These are phyloP conservation scores for Zaprionus nigranus DNA, from an alignment of 1,140 invertebrate genomes.

Conservation along the genomic window DNA sequence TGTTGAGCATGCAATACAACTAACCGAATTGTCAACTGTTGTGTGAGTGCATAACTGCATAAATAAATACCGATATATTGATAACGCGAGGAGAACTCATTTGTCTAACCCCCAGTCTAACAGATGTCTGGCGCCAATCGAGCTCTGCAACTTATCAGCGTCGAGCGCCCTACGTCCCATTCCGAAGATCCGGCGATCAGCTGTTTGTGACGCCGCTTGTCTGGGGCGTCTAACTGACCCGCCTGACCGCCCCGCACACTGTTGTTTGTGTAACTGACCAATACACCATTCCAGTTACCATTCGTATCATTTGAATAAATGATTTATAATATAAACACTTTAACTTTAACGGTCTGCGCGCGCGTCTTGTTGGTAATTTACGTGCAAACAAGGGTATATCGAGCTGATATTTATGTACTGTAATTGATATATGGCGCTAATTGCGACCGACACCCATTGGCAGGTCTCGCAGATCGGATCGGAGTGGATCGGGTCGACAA, in stretches of 20 bases:
- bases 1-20: background rate
- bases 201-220: conserved; percentile 40
- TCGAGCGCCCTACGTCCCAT: background rate
- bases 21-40: background rate
- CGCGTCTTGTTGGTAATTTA: conserved; percentile 2
- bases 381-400: conserved; percentile 8
- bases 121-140: conserved; percentile 26
- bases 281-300: conserved; percentile 5
- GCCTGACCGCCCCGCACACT: conserved; percentile 15
- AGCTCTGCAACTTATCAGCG: conserved; percentile 13
- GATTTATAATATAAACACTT: conserved; percentile 81
- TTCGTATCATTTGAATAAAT: conserved; percentile 76
- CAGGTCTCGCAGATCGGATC: conserved; percentile 17
- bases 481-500: conserved; percentile 29
- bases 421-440: conserved; percentile 82
- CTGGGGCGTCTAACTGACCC: conserved; percentile 45
- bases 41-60: background rate
- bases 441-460: conserved; percentile 75
- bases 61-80: conserved; percentile 3
- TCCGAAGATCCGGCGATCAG: conserved; percentile 30
- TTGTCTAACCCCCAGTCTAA: background rate
- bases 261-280: conserved; percentile 35
- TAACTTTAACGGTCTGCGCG: conserved; percentile 51
- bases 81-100: background rate
- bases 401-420: conserved; percentile 52